Evolutionary conservation across 2,797 vertebrate species (phyloP), one percentile per base, ranked within the genome.

Genomic region (Florisuga fusca): DNA sequence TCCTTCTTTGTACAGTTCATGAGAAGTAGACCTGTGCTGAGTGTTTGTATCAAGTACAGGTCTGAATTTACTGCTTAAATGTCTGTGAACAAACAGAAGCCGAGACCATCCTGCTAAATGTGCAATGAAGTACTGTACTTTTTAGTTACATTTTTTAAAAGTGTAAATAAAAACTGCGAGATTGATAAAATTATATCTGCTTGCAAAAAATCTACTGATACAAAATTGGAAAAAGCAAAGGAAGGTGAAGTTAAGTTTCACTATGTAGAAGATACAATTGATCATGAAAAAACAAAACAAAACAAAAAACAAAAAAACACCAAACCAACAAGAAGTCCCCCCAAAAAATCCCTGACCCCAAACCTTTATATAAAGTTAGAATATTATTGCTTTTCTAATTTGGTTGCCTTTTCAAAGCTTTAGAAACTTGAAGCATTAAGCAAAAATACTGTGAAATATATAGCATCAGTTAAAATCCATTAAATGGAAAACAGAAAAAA

Each of bases 291-390:
- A 27, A 16, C 23, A 5, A 18, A 34, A 14, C 2, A 50, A 59
- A 63, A 6, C 4, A 21, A 45, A 27, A 4, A 21, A 10, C 19
- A 20, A 22, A 46, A 19, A 45, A 45, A 18, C 19, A 6, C 46
- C 46, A 46, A 46, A 20, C 46, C 20, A 26, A 51, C 26, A 53
- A 27, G 16, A 27, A 16, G 15, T 29, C 15, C n/a, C 10, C 3
- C 5, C 6, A 82, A 34, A 25, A 5, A 11, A 29, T 6, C 15
- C 7, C 4, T n/a, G 25, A 1, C 2, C 2, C 3, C 4, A 38
- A 78, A 29, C 3, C 1, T 61, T 61, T 68, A 7, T 5, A 62
- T 79, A 80, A 73, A 36, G 12, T 58, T 6, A 58, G 4, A 23
- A 9, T 71, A 31, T 6, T 48, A 11, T 14, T 58, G 3, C 8